Conservation (phyloP, 2,888 invertebrate genomes). For the Troilus luridus region DNA sequence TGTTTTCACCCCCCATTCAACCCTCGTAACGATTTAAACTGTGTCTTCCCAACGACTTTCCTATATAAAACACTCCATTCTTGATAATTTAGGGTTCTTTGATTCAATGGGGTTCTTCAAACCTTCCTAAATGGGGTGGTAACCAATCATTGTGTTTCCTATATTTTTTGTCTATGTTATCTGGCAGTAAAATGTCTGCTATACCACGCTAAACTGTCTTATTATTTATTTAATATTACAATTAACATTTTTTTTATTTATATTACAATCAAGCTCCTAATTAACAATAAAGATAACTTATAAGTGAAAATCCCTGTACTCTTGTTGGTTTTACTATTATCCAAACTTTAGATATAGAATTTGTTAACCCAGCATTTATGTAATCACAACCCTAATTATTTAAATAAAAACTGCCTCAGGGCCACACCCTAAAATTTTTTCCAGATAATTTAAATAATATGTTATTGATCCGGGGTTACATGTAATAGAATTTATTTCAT, state of each 20-base stretch:
- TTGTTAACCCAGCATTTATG: background rate
- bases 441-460: no score
- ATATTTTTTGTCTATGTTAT: background rate
- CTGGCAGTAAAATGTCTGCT: background rate
- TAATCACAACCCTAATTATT: no score
- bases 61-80: constrained; percentile 23
- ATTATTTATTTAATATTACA: background rate
- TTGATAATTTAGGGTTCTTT: constrained; percentile 17
- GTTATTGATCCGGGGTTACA: no score
- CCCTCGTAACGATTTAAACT: constrained; percentile 45
- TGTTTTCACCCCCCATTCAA: constrained; percentile 45
- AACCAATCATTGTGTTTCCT: background rate
- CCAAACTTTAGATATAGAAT: background rate
- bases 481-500: no score
- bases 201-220: background rate
- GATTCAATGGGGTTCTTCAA: background rate
- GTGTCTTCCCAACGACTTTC: constrained; percentile 47
- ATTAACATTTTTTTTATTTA: no score
- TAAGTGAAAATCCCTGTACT: background rate
- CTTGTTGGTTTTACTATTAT: background rate
- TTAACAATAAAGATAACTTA: background rate
- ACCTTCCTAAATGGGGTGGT: background rate
- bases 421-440: no score
- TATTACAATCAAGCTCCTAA: no score
- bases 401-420: no score